Evolutionary conservation across 23 tunicate genomes (phyloP), one percentile per base, ranked within the genome.

Genomic region (Halocynthia roretzi): DNA sequence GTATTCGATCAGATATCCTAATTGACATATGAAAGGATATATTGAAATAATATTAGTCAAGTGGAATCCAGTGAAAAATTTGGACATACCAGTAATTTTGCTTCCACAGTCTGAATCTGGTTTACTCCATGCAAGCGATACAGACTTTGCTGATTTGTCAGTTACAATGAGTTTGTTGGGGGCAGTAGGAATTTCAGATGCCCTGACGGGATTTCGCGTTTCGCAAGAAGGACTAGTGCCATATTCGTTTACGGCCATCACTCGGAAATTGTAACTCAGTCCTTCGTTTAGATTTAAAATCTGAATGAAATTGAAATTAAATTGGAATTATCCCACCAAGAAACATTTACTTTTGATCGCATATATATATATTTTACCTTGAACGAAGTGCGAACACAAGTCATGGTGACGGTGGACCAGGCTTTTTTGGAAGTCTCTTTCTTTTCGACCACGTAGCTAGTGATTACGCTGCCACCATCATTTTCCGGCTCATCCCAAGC

Each of bases 41-140:
- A 31, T 31, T 31, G 44, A 1, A 31, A 31, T 31, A 31, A 31
- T 31, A 31, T 31, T 0, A 31, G 44, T 18, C 64, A 60, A 15
- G 17, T 18, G 17, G n/a, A n/a, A 60, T 60, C 2, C 2, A 60
- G 17, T 60, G 64, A 60, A n/a, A 60, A 60, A 60, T 60, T 60
- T 60, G 64, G 64, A n/a, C 20, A 58, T 52, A 86, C 93, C 93
- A 65, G 83, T 81, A 23, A 94, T 76, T 84, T 88, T 94, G 67
- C 90, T 84, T 50, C 99, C 99, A 8, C 99, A 95, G 62, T 94
- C 91, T 15, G 82, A 57, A 7, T 84, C 81, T 21, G 99, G 99
- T 75, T 85, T 84, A 49, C 57, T 71, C 99, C 99, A 94, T 6
- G 83, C 84, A 51, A 94, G 68, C n/a, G 93, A 62, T 40, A 94